Conservation (phyloP, 2,113 vertebrate species). For the Panthera tigris region DNA sequence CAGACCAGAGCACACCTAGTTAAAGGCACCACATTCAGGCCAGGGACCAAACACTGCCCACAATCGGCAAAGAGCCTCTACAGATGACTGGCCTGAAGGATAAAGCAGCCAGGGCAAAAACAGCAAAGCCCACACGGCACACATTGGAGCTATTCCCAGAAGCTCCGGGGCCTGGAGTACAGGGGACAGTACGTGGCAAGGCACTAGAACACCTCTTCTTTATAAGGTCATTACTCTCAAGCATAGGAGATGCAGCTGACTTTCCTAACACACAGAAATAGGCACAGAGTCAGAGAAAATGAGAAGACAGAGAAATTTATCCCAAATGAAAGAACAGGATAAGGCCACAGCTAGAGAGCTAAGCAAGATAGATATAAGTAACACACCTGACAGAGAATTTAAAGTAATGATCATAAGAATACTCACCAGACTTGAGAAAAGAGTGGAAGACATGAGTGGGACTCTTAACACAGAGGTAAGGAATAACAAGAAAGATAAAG, state of each 20-base stretch:
- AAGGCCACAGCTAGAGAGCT: neutral
- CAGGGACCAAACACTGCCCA: neutral
- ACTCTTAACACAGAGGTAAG: neutral
- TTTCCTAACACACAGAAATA: neutral
- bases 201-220: neutral
- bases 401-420: neutral
- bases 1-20: neutral
- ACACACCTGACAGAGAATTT: neutral
- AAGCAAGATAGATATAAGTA: neutral
- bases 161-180: too few relatives aligned
- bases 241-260: neutral
- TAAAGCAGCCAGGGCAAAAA: neutral
- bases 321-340: neutral
- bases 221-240: neutral
- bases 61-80: neutral
- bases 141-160: neutral
- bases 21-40: neutral
- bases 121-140: neutral
- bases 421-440: neutral
- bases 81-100: neutral
- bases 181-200: too few relatives aligned
- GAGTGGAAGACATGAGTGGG: neutral
- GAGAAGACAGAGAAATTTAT: neutral
- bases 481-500: neutral
- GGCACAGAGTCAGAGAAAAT: neutral